phyloP scores from a whole-genome alignment of 2,888 invertebrate species.

The Apamea epomidion region DNA sequence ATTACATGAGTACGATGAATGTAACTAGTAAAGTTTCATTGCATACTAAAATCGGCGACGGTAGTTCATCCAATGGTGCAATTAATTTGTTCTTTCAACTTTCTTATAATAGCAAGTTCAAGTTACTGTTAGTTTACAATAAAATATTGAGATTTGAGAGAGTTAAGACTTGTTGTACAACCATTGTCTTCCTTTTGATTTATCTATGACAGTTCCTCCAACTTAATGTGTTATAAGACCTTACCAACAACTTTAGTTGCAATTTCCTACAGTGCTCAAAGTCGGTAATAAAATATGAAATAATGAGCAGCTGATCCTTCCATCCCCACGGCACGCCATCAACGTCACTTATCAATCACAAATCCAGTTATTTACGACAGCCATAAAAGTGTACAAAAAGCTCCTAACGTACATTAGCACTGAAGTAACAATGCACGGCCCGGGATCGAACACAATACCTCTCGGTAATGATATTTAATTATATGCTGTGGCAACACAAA shows the following conservation, averaged over 20 bases:
- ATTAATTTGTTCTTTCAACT: neutral
- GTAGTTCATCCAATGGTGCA: neutral
- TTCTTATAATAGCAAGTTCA: neutral
- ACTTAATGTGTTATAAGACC: neutral
- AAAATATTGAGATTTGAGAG: neutral
- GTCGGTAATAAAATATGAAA: constrained; percentile 37
- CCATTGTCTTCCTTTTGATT: neutral
- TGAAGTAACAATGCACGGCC: constrained; percentile 65
- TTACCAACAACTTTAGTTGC: neutral
- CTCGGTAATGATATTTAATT: constrained; percentile 74
- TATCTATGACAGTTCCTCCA: neutral
- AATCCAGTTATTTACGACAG: constrained; percentile 65
- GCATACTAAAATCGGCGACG: neutral
- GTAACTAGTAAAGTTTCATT: neutral
- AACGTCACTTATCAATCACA: constrained; percentile 61
- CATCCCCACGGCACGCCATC: constrained; percentile 14
- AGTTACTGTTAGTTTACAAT: neutral
- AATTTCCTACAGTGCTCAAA: constrained; percentile 2
- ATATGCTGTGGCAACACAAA: constrained; percentile 68
- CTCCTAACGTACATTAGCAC: constrained; percentile 57
- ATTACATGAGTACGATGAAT: constrained; percentile 16
- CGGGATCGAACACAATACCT: constrained; percentile 68
- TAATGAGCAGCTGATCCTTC: constrained; percentile 44
- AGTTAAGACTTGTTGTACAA: neutral
- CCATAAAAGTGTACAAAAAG: constrained; percentile 64